Evolutionary conservation across 2,113 vertebrate genomes (phyloP), one percentile per base, ranked within the genome.

Genomic region (Vombatus ursinus): DNA sequence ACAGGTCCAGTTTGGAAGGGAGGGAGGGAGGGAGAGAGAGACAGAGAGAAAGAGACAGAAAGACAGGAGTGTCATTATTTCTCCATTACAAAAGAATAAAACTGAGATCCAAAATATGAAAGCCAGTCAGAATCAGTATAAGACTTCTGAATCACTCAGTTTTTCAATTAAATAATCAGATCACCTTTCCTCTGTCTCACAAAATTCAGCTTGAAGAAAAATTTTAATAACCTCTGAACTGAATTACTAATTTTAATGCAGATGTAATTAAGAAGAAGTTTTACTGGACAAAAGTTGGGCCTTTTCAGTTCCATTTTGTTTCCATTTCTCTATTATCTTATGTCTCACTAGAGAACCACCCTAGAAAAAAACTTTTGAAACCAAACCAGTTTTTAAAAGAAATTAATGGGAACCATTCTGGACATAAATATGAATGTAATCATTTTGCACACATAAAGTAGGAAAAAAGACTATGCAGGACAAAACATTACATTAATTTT

Each of bases 361-460:
- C 24, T 61, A 47, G 19, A 91, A 52, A 61, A 11, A 94, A 93
- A 94, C 31, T 52, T 91, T 93, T 47, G 92, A 93, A 9, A 94
- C 9, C 50, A 91, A 93, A 95, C 37, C 94, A 44, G 31, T 84
- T 84, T 68, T 95, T 94, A 31, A 68, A 92, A 94, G 31, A 57
- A 91, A 68, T 9, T 89, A 44, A n/a, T 24, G 91, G 31, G 22
- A 54, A 53, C 50, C 89, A 84, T 44, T 94, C 92, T 92, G 77
- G 22, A 84, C 10, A 47, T 37, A 84, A 92, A 91, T 91, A 23
- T 47, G 23, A 50, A 93, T 31, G 3, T 9, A 92, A 47, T 68
- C 93, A 52, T 84, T 12, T 49, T 50, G 23, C 49, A 50, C 11
- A 52, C 5, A 51, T 57, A 95, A 97, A 93, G 49, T 49, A 95